A percentile compares a stretch with the other conserved stretches of the same genome.
phyloP scores from a whole-genome alignment of 2,797 vertebrate species.

The Coranthus polyacanthus region DNA sequence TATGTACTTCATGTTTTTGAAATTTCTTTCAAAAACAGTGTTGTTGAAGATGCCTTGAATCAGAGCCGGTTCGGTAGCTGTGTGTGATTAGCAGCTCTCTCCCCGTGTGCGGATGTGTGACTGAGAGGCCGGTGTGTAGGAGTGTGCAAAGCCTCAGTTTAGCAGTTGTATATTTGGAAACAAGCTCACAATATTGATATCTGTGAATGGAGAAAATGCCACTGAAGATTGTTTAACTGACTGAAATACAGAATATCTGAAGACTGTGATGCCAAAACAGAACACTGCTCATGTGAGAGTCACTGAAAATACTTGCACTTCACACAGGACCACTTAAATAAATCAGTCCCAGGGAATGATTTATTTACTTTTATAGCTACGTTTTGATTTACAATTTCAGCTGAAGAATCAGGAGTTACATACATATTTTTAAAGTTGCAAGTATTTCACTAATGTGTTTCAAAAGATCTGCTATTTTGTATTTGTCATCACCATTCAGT shows the following conservation, averaged over 20 bases:
- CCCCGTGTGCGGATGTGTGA: constrained; percentile 58
- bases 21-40: not conserved
- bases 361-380: constrained; percentile 31
- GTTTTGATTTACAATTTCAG: constrained; percentile 8
- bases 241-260: constrained; percentile 22
- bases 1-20: not conserved
- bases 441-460: constrained; percentile 59
- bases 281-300: constrained; percentile 52
- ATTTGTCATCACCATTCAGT: constrained; percentile 69
- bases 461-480: constrained; percentile 79
- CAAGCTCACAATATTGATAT: constrained; percentile 46
- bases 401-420: not conserved
- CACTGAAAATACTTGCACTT: constrained; percentile 63
- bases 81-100: constrained; percentile 62
- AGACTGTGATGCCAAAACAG: constrained; percentile 52
- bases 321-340: constrained; percentile 18
- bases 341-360: constrained; percentile 27
- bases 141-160: constrained; percentile 66
- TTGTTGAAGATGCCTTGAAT: constrained; percentile 64
- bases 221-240: constrained; percentile 32
- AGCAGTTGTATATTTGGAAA: constrained; percentile 64
- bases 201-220: constrained; percentile 44
- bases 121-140: constrained; percentile 60
- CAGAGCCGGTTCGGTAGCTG: constrained; percentile 66
- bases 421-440: constrained; percentile 50